Conservation (phyloP, 1,140 invertebrate genomes). For the Penaeus chinensis region DNA sequence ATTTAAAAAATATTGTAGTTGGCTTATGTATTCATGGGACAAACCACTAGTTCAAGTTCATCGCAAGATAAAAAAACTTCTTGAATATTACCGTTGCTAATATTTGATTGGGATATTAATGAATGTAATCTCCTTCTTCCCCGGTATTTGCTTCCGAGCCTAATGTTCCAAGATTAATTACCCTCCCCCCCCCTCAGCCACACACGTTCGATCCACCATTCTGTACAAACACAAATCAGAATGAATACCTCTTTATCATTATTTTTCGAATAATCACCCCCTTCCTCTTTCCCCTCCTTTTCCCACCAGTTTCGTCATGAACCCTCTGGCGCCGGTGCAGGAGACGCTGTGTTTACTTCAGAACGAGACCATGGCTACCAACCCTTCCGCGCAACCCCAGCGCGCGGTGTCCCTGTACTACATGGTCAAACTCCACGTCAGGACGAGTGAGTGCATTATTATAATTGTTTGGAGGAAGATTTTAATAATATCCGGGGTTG, state of each 20-base stretch:
- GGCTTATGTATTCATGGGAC: too few relatives aligned
- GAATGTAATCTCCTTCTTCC: too few relatives aligned
- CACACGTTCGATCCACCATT: too few relatives aligned
- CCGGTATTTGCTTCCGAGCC: too few relatives aligned
- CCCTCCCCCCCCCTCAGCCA: too few relatives aligned
- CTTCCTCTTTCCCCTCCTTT: background rate
- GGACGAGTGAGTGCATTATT: conserved; percentile 76
- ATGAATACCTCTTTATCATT: conserved; percentile 3
- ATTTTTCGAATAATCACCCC: background rate
- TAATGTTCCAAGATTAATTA: too few relatives aligned
- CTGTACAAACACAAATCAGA: background rate
- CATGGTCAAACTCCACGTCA: conserved; percentile 91
- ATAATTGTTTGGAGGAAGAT: background rate
- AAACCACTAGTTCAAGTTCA: too few relatives aligned
- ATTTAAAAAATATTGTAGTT: too few relatives aligned
- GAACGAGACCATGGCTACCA: conserved; percentile 90
- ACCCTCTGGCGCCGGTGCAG: conserved; percentile 89
- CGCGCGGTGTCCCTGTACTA: conserved; percentile 92
- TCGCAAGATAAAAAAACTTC: too few relatives aligned
- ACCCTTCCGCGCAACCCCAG: conserved; percentile 82
- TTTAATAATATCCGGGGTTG: too few relatives aligned
- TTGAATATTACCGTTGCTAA: too few relatives aligned
- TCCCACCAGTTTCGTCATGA: conserved; percentile 70
- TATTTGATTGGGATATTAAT: too few relatives aligned
- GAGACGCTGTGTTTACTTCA: conserved; percentile 92